phyloP scores from a whole-genome alignment of 2,113 vertebrate genomes.

The Ptyas mucosa region DNA sequence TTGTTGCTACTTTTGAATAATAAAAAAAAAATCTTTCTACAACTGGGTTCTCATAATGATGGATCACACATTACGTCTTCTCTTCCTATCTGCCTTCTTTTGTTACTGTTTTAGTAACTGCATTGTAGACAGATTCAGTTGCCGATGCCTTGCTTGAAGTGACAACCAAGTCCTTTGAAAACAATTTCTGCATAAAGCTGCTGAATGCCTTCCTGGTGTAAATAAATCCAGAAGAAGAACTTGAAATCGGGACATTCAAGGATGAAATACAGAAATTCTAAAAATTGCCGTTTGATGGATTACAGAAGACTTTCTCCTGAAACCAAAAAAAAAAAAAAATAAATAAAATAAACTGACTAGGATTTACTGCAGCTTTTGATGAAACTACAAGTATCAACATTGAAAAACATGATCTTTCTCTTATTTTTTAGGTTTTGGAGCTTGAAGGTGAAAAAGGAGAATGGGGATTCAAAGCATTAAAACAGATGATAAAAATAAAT shows the following conservation, averaged over 20 bases:
- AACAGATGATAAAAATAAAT: slow-evolving; percentile 99
- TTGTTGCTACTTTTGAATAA: neutral
- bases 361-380: neutral
- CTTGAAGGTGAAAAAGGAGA: slow-evolving; percentile 99
- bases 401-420: slow-evolving; percentile 30
- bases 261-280: neutral
- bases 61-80: neutral
- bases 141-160: neutral
- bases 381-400: slow-evolving; percentile 12
- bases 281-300: neutral
- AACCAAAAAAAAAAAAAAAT: neutral
- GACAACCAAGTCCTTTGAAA: neutral
- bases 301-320: neutral
- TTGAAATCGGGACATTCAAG: neutral
- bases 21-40: neutral
- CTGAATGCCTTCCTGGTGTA: neutral
- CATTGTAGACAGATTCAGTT: neutral
- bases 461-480: slow-evolving; percentile 99
- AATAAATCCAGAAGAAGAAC: neutral
- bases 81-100: neutral
- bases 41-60: neutral
- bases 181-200: neutral
- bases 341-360: neutral
- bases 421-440: slow-evolving; percentile 86
- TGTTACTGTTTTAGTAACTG: neutral